Evolutionary conservation across 2,113 vertebrate genomes (phyloP).

Genomic region (Spilogale gracilis): DNA sequence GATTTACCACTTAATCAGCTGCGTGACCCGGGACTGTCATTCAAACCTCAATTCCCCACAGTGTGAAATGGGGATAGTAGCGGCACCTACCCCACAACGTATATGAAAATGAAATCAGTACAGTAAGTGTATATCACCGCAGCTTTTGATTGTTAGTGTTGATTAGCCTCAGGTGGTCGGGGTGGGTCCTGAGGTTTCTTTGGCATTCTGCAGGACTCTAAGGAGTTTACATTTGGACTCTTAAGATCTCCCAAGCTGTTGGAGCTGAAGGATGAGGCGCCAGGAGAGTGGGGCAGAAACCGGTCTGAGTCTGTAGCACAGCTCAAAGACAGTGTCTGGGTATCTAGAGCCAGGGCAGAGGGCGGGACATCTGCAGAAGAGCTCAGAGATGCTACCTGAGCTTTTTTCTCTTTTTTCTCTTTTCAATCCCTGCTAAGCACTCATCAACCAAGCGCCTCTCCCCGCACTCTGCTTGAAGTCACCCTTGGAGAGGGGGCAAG

Average conservation of each 20-base stretch:
- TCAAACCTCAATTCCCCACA: neutral
- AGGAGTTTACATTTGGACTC: neutral
- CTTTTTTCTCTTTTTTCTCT: neutral
- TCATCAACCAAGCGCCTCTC: neutral
- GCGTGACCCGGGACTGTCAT: neutral
- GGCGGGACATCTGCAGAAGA: neutral
- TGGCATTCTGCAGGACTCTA: neutral
- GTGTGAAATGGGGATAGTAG: neutral
- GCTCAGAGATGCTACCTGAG: neutral
- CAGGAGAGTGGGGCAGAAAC: neutral
- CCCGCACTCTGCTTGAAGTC: neutral
- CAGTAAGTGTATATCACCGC: neutral
- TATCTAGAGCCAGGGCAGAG: neutral
- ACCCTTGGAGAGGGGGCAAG: neutral
- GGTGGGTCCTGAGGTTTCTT: neutral
- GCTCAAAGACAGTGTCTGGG: neutral
- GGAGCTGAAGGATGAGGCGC: neutral
- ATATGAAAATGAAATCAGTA: neutral
- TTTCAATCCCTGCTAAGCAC: neutral
- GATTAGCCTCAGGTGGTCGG: neutral
- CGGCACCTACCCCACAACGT: neutral
- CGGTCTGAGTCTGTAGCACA: neutral
- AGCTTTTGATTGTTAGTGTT: neutral
- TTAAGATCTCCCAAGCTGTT: neutral
- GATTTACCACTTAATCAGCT: neutral